Evolutionary conservation across 2,113 vertebrate species (phyloP).

Genomic region (Chrysemys picta): DNA sequence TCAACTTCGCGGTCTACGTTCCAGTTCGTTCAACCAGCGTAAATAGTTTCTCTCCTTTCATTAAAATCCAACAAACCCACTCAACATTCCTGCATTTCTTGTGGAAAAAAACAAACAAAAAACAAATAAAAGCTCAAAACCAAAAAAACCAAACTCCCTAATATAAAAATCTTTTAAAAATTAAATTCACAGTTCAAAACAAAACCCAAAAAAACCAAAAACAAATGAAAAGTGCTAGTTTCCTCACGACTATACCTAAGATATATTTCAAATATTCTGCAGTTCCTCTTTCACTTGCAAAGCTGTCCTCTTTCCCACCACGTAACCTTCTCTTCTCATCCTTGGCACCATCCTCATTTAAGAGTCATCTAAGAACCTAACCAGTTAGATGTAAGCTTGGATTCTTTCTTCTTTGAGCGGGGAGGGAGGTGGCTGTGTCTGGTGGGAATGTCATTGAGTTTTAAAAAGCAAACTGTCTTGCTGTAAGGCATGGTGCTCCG

Average conservation of each 20-base stretch:
- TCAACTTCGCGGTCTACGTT: conserved; percentile 31
- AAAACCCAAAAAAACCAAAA: neutral
- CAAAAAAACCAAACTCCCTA: conserved; percentile 31
- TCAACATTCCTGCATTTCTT: conserved; percentile 53
- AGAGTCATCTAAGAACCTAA: conserved; percentile 37
- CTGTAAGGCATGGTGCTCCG: conserved; percentile 69
- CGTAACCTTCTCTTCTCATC: conserved; percentile 39
- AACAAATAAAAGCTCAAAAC: conserved; percentile 53
- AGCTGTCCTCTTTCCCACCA: conserved; percentile 48
- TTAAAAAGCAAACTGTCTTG: conserved; percentile 67
- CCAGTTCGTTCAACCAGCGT: conserved; percentile 20
- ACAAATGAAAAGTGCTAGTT: conserved; percentile 73
- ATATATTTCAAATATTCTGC: neutral
- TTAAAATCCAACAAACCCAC: conserved; percentile 60
- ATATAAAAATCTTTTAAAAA: conserved; percentile 24
- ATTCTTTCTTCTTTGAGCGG: conserved; percentile 24
- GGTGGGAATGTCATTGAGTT: conserved; percentile 80
- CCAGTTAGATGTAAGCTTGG: conserved; percentile 33
- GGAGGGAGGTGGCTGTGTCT: conserved; percentile 59
- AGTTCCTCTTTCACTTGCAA: conserved; percentile 65
- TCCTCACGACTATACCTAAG: conserved; percentile 60
- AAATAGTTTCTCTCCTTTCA: conserved; percentile 44
- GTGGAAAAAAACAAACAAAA: conserved; percentile 38
- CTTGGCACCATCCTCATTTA: conserved; percentile 34
- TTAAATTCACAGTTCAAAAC: conserved; percentile 70